Percentiles rank a stretch among this genome's conserved stretches.
These are phyloP conservation scores for Drosophila acutilabella DNA, from an alignment of 2,888 invertebrate genomes.

Conservation along the genomic window DNA sequence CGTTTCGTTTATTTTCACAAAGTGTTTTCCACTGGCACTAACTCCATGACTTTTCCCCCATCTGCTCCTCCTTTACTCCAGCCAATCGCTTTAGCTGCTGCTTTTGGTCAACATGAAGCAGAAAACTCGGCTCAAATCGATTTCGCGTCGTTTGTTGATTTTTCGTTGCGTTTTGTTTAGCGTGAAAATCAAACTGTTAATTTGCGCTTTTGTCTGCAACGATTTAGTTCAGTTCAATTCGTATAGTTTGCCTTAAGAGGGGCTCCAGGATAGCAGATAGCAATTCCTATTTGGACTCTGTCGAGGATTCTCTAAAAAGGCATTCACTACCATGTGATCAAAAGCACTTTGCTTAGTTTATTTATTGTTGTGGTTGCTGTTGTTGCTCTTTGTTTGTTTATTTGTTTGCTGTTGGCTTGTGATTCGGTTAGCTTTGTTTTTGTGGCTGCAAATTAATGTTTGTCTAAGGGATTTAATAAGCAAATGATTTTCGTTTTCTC, in stretches of 20 bases:
- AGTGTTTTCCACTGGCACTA: conserved; percentile 62
- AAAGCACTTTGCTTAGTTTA: conserved; percentile 66
- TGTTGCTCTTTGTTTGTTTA: conserved; percentile 34
- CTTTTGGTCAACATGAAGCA: conserved; percentile 39
- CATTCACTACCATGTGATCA: conserved; percentile 36
- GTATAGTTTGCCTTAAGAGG: conserved; percentile 22
- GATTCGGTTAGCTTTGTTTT: conserved; percentile 68
- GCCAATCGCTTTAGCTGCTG: conserved; percentile 9
- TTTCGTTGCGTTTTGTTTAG: conserved; percentile 78
- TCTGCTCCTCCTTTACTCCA: background rate
- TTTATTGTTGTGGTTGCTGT: conserved; percentile 22
- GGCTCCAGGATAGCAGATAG: conserved; percentile 2
- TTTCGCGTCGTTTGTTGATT: conserved; percentile 75
- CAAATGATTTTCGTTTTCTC: conserved; percentile 73
- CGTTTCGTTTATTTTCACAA: conserved; percentile 79
- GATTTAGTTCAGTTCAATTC: conserved; percentile 42
- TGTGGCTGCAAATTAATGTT: conserved; percentile 75
- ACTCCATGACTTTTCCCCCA: conserved; percentile 1
- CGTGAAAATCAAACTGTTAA: conserved; percentile 81
- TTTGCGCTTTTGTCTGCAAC: conserved; percentile 77
- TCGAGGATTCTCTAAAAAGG: conserved; percentile 24
- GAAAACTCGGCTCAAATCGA: conserved; percentile 62
- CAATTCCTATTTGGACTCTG: background rate
- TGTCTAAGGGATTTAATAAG: conserved; percentile 78
- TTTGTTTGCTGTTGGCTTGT: conserved; percentile 43